phyloP scores from a whole-genome alignment of 2,888 invertebrate genomes.

The Perdita meconis region DNA sequence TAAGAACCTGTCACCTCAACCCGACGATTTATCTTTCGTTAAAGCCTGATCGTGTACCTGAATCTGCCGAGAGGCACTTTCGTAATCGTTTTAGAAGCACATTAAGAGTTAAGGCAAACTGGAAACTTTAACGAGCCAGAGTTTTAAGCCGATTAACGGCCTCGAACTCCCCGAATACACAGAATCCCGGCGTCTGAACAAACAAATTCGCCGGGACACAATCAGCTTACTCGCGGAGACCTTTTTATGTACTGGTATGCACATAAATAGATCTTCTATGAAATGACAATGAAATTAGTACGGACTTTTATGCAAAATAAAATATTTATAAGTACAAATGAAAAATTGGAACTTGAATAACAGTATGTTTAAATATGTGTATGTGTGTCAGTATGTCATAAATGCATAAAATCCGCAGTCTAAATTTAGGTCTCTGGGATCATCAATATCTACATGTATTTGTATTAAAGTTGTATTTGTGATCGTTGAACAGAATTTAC shows the following conservation, averaged over 20 bases:
- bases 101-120: constrained; percentile 58
- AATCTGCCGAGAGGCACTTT: constrained; percentile 51
- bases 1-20: constrained; percentile 13
- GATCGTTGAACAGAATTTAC: no score
- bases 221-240: constrained; percentile 49
- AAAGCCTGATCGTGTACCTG: constrained; percentile 39
- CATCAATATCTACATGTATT: no score
- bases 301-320: no score
- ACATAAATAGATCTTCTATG: constrained; percentile 43
- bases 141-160: constrained; percentile 67
- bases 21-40: constrained; percentile 44
- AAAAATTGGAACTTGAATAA: no score
- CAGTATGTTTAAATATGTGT: no score
- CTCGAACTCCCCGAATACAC: constrained; percentile 52
- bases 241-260: constrained; percentile 46
- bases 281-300: constrained; percentile 1
- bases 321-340: no score
- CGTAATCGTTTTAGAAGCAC: constrained; percentile 56
- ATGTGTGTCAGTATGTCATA: no score
- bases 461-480: no score
- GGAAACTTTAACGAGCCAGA: constrained; percentile 60
- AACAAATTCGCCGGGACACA: constrained; percentile 32
- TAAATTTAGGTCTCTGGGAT: no score
- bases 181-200: constrained; percentile 33
- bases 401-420: no score